Percentiles rank a stretch among this genome's conserved stretches.
Evolutionary conservation across 2,888 invertebrate genomes (phyloP).

Genomic region (Chrysolina americana): DNA sequence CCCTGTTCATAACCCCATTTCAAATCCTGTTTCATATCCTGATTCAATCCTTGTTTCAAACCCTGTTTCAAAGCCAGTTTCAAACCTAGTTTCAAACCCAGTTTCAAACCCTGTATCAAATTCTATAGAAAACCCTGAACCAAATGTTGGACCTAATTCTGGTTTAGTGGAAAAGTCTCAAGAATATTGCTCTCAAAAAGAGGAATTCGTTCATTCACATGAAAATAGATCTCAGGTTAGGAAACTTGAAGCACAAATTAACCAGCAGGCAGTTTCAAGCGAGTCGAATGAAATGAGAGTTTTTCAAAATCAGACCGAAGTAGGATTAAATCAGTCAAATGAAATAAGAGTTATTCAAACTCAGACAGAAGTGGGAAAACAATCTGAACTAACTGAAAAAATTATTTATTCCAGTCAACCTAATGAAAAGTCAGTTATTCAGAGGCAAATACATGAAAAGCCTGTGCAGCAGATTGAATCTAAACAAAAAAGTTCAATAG

Average conservation of each 20-base stretch:
- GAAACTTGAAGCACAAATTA: neutral
- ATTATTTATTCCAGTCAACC: neutral
- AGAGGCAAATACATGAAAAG: constrained; percentile 16
- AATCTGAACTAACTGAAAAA: constrained; percentile 4
- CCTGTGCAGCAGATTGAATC: constrained; percentile 22
- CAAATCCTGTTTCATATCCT: too few species aligned
- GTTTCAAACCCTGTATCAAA: too few species aligned
- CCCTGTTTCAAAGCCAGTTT: too few species aligned
- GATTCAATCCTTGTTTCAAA: too few species aligned
- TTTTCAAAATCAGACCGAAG: constrained; percentile 19
- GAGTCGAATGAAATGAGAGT: constrained; percentile 22
- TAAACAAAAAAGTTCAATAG: constrained; percentile 1
- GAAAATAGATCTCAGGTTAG: neutral
- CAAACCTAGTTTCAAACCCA: too few species aligned
- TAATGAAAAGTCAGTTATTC: constrained; percentile 19
- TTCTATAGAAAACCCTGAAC: neutral
- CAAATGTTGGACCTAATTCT: neutral
- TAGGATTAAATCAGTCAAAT: neutral
- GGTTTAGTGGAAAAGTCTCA: neutral
- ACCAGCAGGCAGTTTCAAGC: neutral
- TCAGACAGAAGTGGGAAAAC: neutral
- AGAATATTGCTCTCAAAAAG: neutral
- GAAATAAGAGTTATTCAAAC: constrained; percentile 31
- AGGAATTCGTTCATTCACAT: neutral
- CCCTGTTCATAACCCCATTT: too few species aligned